Evolutionary conservation across 2,888 invertebrate genomes (phyloP).

Genomic region (Peribatodes rhomboidaria): DNA sequence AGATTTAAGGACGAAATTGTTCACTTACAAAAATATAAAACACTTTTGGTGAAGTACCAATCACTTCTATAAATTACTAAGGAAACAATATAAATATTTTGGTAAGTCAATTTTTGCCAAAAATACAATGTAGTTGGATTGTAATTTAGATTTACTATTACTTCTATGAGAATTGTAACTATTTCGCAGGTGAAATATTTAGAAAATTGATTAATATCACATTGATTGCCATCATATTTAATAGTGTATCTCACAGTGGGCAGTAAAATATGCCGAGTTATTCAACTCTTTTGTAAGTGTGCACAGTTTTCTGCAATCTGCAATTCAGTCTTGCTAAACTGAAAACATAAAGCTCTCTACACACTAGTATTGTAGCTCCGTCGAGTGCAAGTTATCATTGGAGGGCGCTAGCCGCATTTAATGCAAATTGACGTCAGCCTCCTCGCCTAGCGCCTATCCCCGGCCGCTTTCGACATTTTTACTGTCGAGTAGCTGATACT

Average conservation of each 20-base stretch:
- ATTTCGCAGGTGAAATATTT: too few species aligned
- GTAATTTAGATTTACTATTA: too few species aligned
- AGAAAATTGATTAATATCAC: background rate
- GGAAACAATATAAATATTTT: too few species aligned
- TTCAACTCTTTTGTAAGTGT: conserved; percentile 6
- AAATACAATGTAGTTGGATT: too few species aligned
- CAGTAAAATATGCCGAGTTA: background rate
- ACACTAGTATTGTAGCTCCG: conserved; percentile 60
- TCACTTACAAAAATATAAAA: conserved; percentile 7
- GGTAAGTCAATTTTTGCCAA: too few species aligned
- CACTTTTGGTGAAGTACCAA: background rate
- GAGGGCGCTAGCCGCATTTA: conserved; percentile 78
- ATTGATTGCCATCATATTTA: background rate
- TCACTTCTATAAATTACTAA: background rate
- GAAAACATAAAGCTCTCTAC: conserved; percentile 57
- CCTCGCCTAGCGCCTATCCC: conserved; percentile 49
- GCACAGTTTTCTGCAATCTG: conserved; percentile 41
- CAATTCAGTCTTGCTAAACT: conserved; percentile 52
- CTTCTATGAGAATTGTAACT: too few species aligned
- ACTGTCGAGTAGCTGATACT: conserved; percentile 81
- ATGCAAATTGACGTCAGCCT: conserved; percentile 80
- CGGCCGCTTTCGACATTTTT: conserved; percentile 76
- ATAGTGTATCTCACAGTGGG: background rate
- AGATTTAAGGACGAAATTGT: conserved; percentile 31
- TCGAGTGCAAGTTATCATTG: conserved; percentile 77